phyloP scores from a whole-genome alignment of 2,797 vertebrate species.

The Enteromius paludinosus region DNA sequence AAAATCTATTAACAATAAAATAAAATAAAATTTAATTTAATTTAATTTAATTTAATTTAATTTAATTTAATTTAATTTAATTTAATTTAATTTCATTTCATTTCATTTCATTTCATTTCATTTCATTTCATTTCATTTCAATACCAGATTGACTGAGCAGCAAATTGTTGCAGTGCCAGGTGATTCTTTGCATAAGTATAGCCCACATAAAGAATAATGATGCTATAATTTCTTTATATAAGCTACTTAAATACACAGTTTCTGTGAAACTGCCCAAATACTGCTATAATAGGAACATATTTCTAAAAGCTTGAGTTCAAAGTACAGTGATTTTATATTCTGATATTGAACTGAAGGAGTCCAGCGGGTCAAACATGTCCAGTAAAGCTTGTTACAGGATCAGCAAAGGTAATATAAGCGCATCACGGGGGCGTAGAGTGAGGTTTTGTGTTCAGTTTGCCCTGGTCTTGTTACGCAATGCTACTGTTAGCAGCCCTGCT shows the following conservation, averaged over 20 bases:
- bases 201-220: not conserved
- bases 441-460: not conserved
- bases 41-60: too few species aligned
- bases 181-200: not conserved
- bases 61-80: too few species aligned
- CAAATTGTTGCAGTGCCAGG: not conserved
- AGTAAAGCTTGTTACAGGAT: slow-evolving; percentile 1
- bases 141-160: too few species aligned
- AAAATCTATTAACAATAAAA: too few species aligned
- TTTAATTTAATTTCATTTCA: too few species aligned
- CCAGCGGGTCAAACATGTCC: not conserved
- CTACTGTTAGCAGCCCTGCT: not conserved
- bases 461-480: not conserved
- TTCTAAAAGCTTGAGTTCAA: not conserved
- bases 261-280: not conserved
- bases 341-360: not conserved
- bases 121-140: too few species aligned
- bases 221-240: not conserved
- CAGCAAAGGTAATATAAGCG: not conserved
- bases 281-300: not conserved
- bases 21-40: too few species aligned
- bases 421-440: not conserved
- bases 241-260: not conserved
- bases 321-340: not conserved
- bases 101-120: too few species aligned